phyloP scores from a whole-genome alignment of 2,113 vertebrate species.

The Lagopus leucura region DNA sequence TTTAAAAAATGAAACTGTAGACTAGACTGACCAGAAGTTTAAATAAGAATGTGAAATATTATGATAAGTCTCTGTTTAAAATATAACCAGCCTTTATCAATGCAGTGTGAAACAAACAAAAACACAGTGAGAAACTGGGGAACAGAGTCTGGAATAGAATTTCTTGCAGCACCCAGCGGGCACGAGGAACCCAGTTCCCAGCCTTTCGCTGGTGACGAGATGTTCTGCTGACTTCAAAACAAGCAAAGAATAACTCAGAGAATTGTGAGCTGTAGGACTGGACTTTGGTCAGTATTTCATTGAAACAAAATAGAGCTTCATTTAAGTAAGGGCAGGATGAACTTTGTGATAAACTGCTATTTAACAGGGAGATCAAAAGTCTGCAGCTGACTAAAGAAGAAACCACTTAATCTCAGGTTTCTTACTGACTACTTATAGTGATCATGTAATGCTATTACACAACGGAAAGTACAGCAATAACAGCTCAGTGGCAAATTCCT shows the following conservation, averaged over 20 bases:
- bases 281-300: background rate
- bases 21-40: slow-evolving; percentile 52
- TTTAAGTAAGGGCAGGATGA: background rate
- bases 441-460: no score
- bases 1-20: slow-evolving; percentile 63
- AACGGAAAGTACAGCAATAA: no score
- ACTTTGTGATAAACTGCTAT: background rate
- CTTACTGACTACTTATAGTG: background rate
- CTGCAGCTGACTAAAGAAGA: background rate
- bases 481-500: no score
- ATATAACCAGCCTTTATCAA: background rate
- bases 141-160: slow-evolving; percentile 20
- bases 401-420: background rate
- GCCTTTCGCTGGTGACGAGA: background rate
- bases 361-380: background rate
- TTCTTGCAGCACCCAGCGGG: background rate
- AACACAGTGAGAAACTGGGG: background rate
- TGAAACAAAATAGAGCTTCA: background rate
- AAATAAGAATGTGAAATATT: slow-evolving; percentile 72
- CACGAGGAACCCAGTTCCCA: background rate
- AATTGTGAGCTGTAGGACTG: background rate
- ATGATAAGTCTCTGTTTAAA: slow-evolving; percentile 51
- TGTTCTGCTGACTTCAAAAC: background rate
- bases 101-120: slow-evolving; percentile 1
- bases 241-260: background rate